phyloP scores from a whole-genome alignment of 1,140 invertebrate genomes.

The Marisa cornuarietis region DNA sequence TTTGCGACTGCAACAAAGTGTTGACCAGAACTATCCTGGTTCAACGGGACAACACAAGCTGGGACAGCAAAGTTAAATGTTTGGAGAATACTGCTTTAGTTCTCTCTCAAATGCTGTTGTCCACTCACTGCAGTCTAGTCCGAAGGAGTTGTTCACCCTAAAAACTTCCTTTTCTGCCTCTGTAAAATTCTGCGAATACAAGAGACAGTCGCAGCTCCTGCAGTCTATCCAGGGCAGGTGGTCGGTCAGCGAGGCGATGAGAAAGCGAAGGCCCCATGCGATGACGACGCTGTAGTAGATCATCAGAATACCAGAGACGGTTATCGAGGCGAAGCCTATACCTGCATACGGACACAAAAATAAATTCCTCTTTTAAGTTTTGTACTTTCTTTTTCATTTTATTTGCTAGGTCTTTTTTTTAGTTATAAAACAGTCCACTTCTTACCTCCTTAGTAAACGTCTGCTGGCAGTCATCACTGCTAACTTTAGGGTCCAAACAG shows the following conservation, averaged over 20 bases:
- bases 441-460: not conserved
- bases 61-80: not conserved
- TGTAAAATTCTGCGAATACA: not conserved
- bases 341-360: constrained; percentile 66
- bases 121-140: constrained; percentile 28
- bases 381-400: not conserved
- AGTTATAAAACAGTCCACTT: not conserved
- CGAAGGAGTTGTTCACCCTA: constrained; percentile 7
- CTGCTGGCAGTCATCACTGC: not conserved
- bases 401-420: not conserved
- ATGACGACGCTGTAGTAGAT: constrained; percentile 68
- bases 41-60: not conserved
- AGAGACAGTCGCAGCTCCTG: constrained; percentile 50
- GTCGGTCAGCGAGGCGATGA: constrained; percentile 59
- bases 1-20: too few species aligned
- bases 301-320: constrained; percentile 60
- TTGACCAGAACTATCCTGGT: too few species aligned
- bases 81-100: not conserved
- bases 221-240: constrained; percentile 59
- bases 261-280: constrained; percentile 63
- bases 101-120: too few species aligned
- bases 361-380: not conserved
- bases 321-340: constrained; percentile 78
- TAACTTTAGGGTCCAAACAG: not conserved
- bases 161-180: not conserved